Base-by-base conservation (phyloP, 1,140 invertebrate genomes). In the Drosophila nigrodunni region DNA sequence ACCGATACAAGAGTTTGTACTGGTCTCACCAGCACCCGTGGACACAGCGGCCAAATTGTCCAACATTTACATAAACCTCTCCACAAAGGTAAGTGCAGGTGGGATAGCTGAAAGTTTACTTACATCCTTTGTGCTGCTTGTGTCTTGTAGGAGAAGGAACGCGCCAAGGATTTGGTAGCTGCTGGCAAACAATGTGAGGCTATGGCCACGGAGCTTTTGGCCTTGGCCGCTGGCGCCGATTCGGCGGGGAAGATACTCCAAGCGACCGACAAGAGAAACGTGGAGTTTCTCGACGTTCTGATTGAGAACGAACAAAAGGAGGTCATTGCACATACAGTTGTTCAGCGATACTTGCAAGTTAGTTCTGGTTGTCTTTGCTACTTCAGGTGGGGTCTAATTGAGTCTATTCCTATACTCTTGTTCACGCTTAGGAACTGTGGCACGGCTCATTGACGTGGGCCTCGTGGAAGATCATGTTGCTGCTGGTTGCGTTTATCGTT, bases 221-320 rank as follows among this genome's bases (percentile, higher is more conserved):
- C 98, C 3, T 94, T 99, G 66, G 98, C 98, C 0, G 97, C 98
- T 6, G 97, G 97, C 18, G 96, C 97, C 0, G 97, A 99, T 93
- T 98, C 97, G 25, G 97, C 98, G 1, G 97, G 97, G 0, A 94
- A 97, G 78, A 96, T 99, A 49, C 93, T 99, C 30, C 97, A 97
- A 44, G 97, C 98, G 54, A 97, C 97, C 57, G 98, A 99, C 91
- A 95, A 97, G 46, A 93, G 97, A 70, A 98, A 98, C 80, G 96
- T 97, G 41, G 98, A 98, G 89, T 98, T 99, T 93, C 93, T 99
- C 43, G 99, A 99, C 92, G 97, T 99, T 0, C 94, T 99, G 7
- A 99, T 99, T 77, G 98, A 99, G 93, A 98, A 98, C 91, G 98
- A 99, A 93, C 98, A 99, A 91, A 99, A 99, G 92, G 97, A 98